Evolutionary conservation across 2,113 vertebrate genomes (phyloP), one percentile per base, ranked within the genome.

Genomic region (Psophia crepitans): DNA sequence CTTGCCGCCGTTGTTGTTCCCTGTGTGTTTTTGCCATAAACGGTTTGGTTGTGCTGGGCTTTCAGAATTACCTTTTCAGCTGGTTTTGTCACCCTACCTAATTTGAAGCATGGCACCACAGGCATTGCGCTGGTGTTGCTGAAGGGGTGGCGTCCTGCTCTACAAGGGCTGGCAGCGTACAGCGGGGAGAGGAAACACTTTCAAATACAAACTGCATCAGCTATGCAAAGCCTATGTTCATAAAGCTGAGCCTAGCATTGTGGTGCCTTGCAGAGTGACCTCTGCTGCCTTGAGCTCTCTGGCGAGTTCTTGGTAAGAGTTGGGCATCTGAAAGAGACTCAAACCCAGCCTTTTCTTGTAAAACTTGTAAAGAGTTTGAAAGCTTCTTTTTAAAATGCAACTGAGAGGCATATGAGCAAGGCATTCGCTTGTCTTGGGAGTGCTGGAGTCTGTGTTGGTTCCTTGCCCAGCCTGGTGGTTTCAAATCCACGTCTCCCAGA

Each of bases 141-240:
- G 64, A 10, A 70, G 56, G 61, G 65, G 6, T 44, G 19, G 28
- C 11, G 54, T 69, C 78, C 78, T 7, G 8, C 49, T 24, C 78
- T 1, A 0, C 1, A 0, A 22, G 71, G 37, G 11, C 3, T 64
- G 64, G 49, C 28, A 65, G 37, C 2, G 0, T 1, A 1, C 1
- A 3, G 35, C 3, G 2, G 83, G 57, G 32, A 51, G 48, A 26
- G 48, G 68, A 73, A 56, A 17, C 6, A 0, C 28, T 18, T 6
- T 16, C 76, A 26, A 12, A 37, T 11, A 14, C 22, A 30, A 22
- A 13, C 60, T 33, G 20, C 41, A 16, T 51, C 74, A 84, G 53
- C 35, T 26, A 5, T 9, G 7, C 28, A 11, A 33, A 69, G 21
- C 24, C 33, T 26, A 4, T 51, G 33, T 12, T 69, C 8, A 1